phyloP scores from a whole-genome alignment of 1,140 invertebrate genomes.

The Micrasema longulum region DNA sequence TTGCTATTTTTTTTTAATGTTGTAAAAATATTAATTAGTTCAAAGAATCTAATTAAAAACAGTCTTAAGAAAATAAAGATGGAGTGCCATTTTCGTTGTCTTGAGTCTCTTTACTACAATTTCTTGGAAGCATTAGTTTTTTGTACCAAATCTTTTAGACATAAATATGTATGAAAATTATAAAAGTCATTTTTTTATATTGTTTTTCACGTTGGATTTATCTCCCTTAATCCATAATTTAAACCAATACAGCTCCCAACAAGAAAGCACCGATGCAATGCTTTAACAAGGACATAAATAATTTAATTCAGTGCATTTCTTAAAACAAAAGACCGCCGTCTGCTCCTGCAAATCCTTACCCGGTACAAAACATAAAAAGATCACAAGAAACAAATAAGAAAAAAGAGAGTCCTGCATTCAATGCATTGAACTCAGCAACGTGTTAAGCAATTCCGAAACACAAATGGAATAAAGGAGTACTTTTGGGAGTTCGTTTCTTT shows the following conservation, averaged over 20 bases:
- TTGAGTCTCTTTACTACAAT: too few relatives aligned
- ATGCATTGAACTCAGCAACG: constrained; percentile 30
- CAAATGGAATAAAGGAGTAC: constrained; percentile 39
- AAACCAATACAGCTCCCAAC: constrained; percentile 32
- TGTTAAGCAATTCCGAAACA: constrained; percentile 45
- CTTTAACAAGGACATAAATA: constrained; percentile 46
- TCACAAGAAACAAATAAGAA: constrained; percentile 22
- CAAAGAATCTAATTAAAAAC: too few relatives aligned
- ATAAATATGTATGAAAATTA: too few relatives aligned
- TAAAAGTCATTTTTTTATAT: too few relatives aligned
- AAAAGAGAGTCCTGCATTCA: constrained; percentile 16
- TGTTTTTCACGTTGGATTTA: too few relatives aligned
- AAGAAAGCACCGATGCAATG: constrained; percentile 27
- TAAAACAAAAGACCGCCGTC: constrained; percentile 44
- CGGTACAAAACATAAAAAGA: constrained; percentile 34
- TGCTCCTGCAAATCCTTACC: constrained; percentile 37
- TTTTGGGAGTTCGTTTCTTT: constrained; percentile 21
- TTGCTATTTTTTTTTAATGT: too few relatives aligned
- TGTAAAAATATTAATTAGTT: too few relatives aligned
- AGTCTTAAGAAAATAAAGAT: too few relatives aligned
- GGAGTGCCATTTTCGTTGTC: too few relatives aligned
- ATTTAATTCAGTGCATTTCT: constrained; percentile 40
- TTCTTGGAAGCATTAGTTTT: too few relatives aligned
- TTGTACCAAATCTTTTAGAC: too few relatives aligned
- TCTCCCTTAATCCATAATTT: constrained; percentile 21